These are phyloP conservation scores for Diogma glabrata DNA, from an alignment of 2,888 invertebrate species.

Conservation along the genomic window DNA sequence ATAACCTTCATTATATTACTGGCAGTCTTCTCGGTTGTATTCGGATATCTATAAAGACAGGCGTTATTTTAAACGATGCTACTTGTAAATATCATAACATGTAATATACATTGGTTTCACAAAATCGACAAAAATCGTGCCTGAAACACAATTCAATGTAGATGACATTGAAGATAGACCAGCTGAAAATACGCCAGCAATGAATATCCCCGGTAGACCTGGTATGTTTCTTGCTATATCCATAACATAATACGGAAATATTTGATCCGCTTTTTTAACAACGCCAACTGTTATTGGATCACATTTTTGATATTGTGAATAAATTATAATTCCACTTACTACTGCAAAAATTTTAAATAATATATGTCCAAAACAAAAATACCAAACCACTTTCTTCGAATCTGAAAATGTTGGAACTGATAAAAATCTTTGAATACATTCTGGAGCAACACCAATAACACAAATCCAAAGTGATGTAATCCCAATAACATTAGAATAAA, in stretches of 20 bases:
- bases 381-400: slow-evolving; percentile 29
- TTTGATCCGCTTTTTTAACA: slow-evolving; percentile 45
- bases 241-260: slow-evolving; percentile 61
- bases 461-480: slow-evolving; percentile 40
- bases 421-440: slow-evolving; percentile 46
- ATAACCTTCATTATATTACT: slow-evolving; percentile 26
- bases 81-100: background rate
- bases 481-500: slow-evolving; percentile 47
- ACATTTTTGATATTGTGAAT: slow-evolving; percentile 51
- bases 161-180: slow-evolving; percentile 58
- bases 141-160: slow-evolving; percentile 48
- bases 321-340: slow-evolving; percentile 48
- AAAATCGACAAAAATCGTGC: slow-evolving; percentile 53
- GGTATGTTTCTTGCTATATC: slow-evolving; percentile 52
- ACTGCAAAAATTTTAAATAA: slow-evolving; percentile 44
- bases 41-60: slow-evolving; percentile 24
- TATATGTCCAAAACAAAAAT: slow-evolving; percentile 39
- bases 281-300: slow-evolving; percentile 49
- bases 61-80: background rate
- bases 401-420: slow-evolving; percentile 45
- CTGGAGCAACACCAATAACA: slow-evolving; percentile 44
- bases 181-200: slow-evolving; percentile 62
- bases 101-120: slow-evolving; percentile 29
- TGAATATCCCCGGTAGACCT: slow-evolving; percentile 64
- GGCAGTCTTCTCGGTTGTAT: slow-evolving; percentile 26